Evolutionary conservation across 1,140 invertebrate genomes (phyloP), one percentile per base, ranked within the genome.

Genomic region (Bombus pyrosoma): DNA sequence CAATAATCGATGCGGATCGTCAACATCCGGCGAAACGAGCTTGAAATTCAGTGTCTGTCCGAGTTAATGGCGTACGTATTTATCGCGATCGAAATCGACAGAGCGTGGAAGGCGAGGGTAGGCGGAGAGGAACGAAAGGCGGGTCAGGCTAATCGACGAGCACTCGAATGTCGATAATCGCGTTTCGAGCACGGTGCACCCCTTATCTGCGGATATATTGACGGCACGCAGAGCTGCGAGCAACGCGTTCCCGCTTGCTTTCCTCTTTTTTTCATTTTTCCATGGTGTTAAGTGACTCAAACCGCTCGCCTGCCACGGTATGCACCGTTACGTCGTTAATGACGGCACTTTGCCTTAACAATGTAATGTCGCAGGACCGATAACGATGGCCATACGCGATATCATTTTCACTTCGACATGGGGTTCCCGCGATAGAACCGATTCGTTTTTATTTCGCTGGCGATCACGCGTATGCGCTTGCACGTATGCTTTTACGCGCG

Each of bases 11-110:
- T 34, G 47, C 47, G 43, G 81, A 77, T 77, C 81, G 41, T 82
- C 39, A 64, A 47, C 79, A 53, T 75, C 81, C 53, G 81, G 73
- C 39, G 81, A 77, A 57, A 77, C 73, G 15, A 77, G 81, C 62
- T 47, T 43, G 82, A 83, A 53, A 78, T 69, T 76, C 34, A 68
- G 64, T 80, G 53, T 80, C 73, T 25, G 62, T 47, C 82, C 47
- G 64, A 68, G 47, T 75, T 83, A 83, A 69, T 83, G 59, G 62
- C 80, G 71, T 34, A 71, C 76, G 47, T 80, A 85, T 85, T 85
- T 85, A 85, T 85, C 83, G 77, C 68, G 76, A 85, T 85, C 34
- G 69, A 47, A 75, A 57, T 74, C 79, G 79, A 86, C 84, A 34
- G 47, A 75, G 59, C 78, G 84, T 32, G 62, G 69, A 74, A 39